A percentile compares a stretch with the other conserved stretches of the same genome.
phyloP scores from a whole-genome alignment of 2,797 vertebrate genomes.

The Garrulus glandarius region DNA sequence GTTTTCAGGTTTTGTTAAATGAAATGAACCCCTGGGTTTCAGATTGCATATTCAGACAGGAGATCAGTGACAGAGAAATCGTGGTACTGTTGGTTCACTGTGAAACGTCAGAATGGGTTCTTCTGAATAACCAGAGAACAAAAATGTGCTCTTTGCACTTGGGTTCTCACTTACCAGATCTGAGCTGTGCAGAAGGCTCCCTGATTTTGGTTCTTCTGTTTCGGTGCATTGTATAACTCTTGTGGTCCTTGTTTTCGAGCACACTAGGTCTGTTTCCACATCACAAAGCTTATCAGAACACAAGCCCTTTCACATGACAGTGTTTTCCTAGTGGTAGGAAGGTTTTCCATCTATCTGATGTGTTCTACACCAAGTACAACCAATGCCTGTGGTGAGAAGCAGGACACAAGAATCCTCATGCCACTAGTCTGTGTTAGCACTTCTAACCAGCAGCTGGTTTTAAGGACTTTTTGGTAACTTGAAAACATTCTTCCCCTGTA shows the following conservation, averaged over 20 bases:
- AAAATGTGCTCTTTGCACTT: background rate
- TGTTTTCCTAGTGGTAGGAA: background rate
- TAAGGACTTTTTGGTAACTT: background rate
- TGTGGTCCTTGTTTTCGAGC: background rate
- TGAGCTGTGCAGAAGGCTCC: background rate
- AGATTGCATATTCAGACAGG: background rate
- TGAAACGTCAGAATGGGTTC: background rate
- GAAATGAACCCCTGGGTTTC: background rate
- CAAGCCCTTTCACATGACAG: background rate
- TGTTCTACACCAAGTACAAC: background rate
- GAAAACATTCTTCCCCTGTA: background rate
- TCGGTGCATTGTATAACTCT: background rate
- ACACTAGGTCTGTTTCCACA: background rate
- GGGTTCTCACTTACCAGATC: background rate
- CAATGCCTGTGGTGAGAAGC: background rate
- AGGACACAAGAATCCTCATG: background rate
- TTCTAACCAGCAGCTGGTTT: background rate
- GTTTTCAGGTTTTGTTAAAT: background rate
- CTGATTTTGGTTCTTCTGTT: background rate
- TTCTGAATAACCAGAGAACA: background rate
- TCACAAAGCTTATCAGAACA: background rate
- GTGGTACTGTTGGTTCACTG: background rate
- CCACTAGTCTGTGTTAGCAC: background rate
- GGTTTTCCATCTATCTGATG: background rate
- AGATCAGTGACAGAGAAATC: background rate